Evolutionary conservation across 1,140 invertebrate species (phyloP), one percentile per base, ranked within the genome.

Genomic region (Ips typographus): DNA sequence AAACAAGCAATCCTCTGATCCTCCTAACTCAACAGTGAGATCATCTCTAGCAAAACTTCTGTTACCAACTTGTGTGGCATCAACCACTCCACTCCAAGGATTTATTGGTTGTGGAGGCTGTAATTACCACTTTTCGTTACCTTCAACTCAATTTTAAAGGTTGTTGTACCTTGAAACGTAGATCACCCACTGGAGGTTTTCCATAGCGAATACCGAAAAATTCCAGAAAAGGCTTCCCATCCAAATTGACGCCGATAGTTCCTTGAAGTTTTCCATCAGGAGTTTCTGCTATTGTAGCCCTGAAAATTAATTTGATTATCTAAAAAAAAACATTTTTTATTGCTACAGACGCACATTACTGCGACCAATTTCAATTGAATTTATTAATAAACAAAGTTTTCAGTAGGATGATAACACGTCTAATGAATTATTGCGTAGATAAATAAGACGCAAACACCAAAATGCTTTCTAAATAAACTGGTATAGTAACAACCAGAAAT

Each of bases 41-140:
- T 73, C 43, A 52, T 77, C 71, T 53, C 66, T 69, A 36, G 85
- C 88, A 1, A 82, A 79, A 52, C 84, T 85, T 1, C 79, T 74
- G 0, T 83, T 80, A 37, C 88, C 87, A 60, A 84, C 84, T 4
- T 81, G 71, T 0, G 79, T 82, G 0, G 87, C 86, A 65, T 89
- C 82, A 72, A 78, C 81, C 2, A 84, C 61, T 6, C 82, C 83
- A 22, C 77, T 71, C 88, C 88, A 89, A 8, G 82, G 75, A 62
- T 86, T 82, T 0, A 80, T 68, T 1, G 85, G 85, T 42, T 83
- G 73, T 1, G 88, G 83, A 62, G 86, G 84, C 88, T 90, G 36
- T 56, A n/a, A 55, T 8, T n/a, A 56, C 6, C 36, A 60, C 4
- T 6, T 40, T 37, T 60, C 7, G 4, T 51, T 44, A 62, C 60